phyloP scores from a whole-genome alignment of 2,888 invertebrate genomes.

The Galerucella nymphaeae region DNA sequence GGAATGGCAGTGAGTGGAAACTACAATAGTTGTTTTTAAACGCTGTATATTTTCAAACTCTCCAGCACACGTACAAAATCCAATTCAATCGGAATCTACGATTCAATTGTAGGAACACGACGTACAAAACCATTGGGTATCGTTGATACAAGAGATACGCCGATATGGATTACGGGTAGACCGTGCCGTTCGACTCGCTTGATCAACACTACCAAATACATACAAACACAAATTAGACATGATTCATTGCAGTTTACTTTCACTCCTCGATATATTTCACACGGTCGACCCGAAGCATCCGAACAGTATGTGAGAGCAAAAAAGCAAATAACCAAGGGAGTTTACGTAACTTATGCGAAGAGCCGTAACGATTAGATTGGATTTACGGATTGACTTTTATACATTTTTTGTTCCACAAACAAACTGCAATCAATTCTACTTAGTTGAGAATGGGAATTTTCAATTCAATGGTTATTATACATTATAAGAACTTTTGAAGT shows the following conservation, averaged over 20 bases:
- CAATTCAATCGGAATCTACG: no score
- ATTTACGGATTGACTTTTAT: not conserved
- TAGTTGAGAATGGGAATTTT: no score
- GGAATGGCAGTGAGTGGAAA: no score
- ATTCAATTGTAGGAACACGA: not conserved
- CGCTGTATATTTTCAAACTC: no score
- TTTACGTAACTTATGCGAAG: not conserved
- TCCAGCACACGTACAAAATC: no score
- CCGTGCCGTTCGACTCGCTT: conserved; percentile 15
- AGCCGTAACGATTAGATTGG: not conserved
- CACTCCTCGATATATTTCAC: not conserved
- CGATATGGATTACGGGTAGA: not conserved
- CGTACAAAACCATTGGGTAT: conserved; percentile 1
- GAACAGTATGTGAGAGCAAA: not conserved
- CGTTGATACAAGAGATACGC: not conserved
- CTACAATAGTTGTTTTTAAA: no score
- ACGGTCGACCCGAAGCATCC: not conserved
- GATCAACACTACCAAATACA: conserved; percentile 7
- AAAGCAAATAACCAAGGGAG: conserved; percentile 2
- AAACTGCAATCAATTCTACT: no score
- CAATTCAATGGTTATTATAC: no score
- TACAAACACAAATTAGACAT: conserved; percentile 32
- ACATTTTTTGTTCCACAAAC: not conserved
- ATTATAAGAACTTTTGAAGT: no score
- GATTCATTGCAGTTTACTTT: conserved; percentile 29